Percentiles rank a stretch among this genome's conserved stretches.
These are phyloP conservation scores for Cotesia congregata DNA, from an alignment of 2,888 invertebrate species.

Conservation along the genomic window DNA sequence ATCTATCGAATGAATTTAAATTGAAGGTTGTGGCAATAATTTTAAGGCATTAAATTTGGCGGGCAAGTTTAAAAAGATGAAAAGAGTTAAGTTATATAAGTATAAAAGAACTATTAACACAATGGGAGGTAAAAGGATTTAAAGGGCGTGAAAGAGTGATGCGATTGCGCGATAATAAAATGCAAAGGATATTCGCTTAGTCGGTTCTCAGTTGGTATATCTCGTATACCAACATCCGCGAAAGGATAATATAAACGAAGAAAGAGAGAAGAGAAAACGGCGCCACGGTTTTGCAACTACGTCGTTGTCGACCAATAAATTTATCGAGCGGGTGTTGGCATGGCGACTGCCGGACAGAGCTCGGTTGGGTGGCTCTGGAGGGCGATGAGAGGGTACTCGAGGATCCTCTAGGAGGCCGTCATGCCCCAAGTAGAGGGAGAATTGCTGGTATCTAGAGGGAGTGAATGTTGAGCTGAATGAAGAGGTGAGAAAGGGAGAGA, in stretches of 20 bases:
- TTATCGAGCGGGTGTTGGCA: constrained; percentile 71
- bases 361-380: constrained; percentile 66
- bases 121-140: neutral
- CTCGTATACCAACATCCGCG: neutral
- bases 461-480: constrained; percentile 44
- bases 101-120: neutral
- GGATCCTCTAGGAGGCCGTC: constrained; percentile 69
- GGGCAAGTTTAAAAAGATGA: neutral
- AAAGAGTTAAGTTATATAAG: neutral
- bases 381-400: constrained; percentile 68
- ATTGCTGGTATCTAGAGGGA: constrained; percentile 34
- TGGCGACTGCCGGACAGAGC: constrained; percentile 70
- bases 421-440: constrained; percentile 66
- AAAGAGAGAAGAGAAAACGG: constrained; percentile 21
- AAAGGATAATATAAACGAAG: constrained; percentile 21
- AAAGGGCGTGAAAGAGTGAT: neutral
- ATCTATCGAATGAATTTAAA: neutral
- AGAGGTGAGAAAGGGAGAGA: constrained; percentile 40
- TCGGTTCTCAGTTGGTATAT: neutral
- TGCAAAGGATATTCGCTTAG: constrained; percentile 1
- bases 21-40: neutral
- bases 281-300: constrained; percentile 50
- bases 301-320: constrained; percentile 69
- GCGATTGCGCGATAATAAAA: constrained; percentile 1
- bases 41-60: neutral